A percentile compares a stretch with the other conserved stretches of the same genome.
These are phyloP conservation scores for Sesamia nonagrioides DNA, from an alignment of 1,140 invertebrate genomes.

Conservation along the genomic window DNA sequence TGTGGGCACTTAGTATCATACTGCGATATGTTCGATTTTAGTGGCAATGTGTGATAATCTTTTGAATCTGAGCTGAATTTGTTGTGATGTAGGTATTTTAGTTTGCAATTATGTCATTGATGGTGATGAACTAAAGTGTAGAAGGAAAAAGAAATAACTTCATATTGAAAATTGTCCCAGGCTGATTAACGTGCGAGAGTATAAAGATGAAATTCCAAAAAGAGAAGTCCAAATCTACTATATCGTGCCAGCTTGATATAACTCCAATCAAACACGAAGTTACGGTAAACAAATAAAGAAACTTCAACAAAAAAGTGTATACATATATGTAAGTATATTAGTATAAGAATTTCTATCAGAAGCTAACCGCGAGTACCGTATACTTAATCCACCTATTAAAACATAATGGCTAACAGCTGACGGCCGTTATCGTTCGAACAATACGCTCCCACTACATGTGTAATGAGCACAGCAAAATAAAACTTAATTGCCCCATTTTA, in stretches of 20 bases:
- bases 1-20: constrained; percentile 16
- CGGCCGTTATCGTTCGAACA: constrained; percentile 19
- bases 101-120: no score
- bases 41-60: neutral
- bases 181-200: no score
- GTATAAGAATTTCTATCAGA: constrained; percentile 3
- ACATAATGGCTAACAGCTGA: constrained; percentile 22
- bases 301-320: no score
- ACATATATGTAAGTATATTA: neutral
- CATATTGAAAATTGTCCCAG: no score
- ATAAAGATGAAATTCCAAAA: neutral
- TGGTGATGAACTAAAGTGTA: no score
- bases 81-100: no score
- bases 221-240: neutral
- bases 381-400: constrained; percentile 22
- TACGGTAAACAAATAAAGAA: no score
- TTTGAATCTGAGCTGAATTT: neutral
- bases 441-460: neutral
- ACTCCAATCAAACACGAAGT: constrained; percentile 12
- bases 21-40: neutral
- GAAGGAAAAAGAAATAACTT: no score
- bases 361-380: neutral
- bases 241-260: neutral
- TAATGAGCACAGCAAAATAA: constrained; percentile 10
- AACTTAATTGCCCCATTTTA: constrained; percentile 24